Conservation (phyloP, 2,113 vertebrate species). For the Prietella phreatophila region DNA sequence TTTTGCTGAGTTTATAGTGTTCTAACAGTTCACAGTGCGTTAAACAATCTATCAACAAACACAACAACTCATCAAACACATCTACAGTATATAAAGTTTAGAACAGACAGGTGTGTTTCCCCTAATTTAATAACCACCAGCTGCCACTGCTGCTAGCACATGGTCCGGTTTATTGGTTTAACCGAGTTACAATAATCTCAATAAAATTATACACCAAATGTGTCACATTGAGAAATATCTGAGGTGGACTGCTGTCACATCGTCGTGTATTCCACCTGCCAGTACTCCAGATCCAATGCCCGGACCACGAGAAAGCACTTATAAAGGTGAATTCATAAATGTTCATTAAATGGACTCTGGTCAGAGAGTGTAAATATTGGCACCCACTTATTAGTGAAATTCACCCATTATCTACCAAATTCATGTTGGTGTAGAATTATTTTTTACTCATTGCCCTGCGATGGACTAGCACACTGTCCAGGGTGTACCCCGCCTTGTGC, state of each 20-base stretch:
- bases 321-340: neutral
- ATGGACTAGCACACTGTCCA: no score
- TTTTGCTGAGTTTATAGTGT: no score
- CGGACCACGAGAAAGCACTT: neutral
- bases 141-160: neutral
- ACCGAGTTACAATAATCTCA: neutral
- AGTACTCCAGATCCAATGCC: no score
- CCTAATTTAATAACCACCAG: no score
- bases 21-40: no score
- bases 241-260: neutral
- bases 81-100: no score
- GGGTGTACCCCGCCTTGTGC: no score
- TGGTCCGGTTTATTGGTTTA: neutral
- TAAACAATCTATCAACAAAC: no score
- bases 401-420: neutral
- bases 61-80: no score
- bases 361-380: neutral
- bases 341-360: neutral
- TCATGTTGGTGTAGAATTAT: neutral
- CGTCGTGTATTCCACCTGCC: no score
- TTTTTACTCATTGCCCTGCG: neutral
- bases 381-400: neutral
- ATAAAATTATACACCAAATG: neutral
- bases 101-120: no score
- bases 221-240: no score